Evolutionary conservation across 2,113 vertebrate species (phyloP).

Genomic region (Lathamus discolor): DNA sequence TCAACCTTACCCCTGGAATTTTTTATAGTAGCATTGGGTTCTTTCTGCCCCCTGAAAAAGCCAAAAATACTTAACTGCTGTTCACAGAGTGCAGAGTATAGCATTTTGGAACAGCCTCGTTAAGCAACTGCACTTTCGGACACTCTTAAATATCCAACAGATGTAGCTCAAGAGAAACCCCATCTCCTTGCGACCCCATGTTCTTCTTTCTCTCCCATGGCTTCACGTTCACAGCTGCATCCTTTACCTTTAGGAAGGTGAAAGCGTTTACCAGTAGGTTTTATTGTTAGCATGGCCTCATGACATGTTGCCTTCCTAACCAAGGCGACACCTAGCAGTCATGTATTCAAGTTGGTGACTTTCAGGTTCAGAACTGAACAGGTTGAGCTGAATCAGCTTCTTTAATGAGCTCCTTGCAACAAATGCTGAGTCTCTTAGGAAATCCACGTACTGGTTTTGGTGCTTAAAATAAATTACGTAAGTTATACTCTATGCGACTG

Average conservation of each 20-base stretch:
- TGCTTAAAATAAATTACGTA: not conserved
- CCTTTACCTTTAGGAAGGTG: not conserved
- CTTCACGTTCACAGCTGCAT: not conserved
- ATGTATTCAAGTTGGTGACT: not conserved
- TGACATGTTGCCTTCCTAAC: not conserved
- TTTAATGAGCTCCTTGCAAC: not conserved
- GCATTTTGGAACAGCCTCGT: not conserved
- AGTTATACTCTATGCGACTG: not conserved
- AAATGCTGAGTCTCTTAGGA: not conserved
- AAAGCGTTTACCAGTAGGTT: not conserved
- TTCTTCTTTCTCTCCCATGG: not conserved
- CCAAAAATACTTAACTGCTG: not conserved
- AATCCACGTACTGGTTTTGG: not conserved
- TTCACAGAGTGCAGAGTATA: not conserved
- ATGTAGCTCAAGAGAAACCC: not conserved
- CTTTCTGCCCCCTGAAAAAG: not conserved
- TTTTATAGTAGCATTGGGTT: not conserved
- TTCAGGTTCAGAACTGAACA: not conserved
- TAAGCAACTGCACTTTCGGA: not conserved
- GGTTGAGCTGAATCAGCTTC: not conserved
- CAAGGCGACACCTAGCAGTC: not conserved
- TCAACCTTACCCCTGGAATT: not conserved
- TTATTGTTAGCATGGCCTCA: accelerated
- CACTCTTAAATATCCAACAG: not conserved
- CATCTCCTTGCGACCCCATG: not conserved